Base-by-base conservation (phyloP, 1,140 invertebrate species). In the Prorops nasuta region DNA sequence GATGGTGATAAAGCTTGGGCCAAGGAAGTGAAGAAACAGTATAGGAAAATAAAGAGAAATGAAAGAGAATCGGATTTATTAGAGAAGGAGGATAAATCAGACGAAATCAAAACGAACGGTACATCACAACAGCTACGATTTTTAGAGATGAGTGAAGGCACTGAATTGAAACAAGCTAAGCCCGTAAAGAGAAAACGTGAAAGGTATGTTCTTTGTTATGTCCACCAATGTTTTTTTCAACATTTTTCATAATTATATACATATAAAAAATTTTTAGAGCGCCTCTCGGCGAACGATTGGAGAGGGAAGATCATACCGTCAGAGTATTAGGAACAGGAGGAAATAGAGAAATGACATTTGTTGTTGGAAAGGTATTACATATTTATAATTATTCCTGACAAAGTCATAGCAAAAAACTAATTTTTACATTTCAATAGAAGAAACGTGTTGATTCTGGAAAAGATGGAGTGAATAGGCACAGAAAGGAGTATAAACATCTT, bases 291-390 rank as follows among this genome's bases (percentile, higher is more conserved):
- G 87, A 91, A 51, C 79, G 90, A 63, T 65, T 92, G 4, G 60
- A 68, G 15, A 71, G 77, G 36, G 81, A 82, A 63, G 80, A 85
- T 63, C 79, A 71, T 19, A 72, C 76, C n/a, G 66, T 82, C 0
- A 81, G 80, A 56, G 74, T 83, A 14, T 73, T 80, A 7, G 83
- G 83, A 21, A 81, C 82, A 2, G 80, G 85, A 10, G 83, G 85
- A 18, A 90, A 88, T 64, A 82, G 83, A 49, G 87, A 92, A 76
- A 89, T 93, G 85, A 88, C 86, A 14, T 94, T 92, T 54, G 80
- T 75, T 6, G 76, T 82, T 15, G 83, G 83, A 59, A 85, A 82
- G 72, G 79, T 84, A 60, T n/a, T n/a, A n/a, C 24, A 40, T 38
- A 52, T 44, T 17, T 34, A 37, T 41, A 41, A 45, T 53, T 58